Evolutionary conservation across 2,113 vertebrate species (phyloP).

Genomic region (Pitta sordida): DNA sequence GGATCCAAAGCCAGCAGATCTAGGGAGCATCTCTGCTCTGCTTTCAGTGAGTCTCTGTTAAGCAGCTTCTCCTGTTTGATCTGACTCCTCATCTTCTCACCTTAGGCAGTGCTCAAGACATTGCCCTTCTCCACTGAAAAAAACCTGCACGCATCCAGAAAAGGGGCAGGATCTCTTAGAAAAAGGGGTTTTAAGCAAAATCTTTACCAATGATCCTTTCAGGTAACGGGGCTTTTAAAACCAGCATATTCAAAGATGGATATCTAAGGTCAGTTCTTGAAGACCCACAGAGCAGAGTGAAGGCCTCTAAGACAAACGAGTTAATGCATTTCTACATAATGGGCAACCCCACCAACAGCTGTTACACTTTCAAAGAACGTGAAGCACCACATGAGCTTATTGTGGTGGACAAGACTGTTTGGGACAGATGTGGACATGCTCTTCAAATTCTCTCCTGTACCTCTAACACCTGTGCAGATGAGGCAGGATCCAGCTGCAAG

Average conservation of each 20-base stretch:
- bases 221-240: background rate
- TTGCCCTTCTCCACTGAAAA: background rate
- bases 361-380: background rate
- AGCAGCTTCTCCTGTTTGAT: background rate
- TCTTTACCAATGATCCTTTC: background rate
- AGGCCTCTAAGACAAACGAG: background rate
- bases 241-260: background rate
- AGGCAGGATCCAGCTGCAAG: background rate
- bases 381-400: fast-evolving
- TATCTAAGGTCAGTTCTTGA: background rate
- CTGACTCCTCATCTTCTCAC: background rate
- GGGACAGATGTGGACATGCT: fast-evolving
- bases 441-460: background rate
- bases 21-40: background rate
- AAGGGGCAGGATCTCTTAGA: background rate
- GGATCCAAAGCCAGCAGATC: background rate
- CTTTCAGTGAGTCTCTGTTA: background rate
- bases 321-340: background rate
- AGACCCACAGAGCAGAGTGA: background rate
- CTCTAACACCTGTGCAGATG: background rate
- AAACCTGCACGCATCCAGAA: background rate
- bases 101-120: background rate
- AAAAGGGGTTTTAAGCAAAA: background rate
- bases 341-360: fast-evolving
- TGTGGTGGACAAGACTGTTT: background rate